Conservation (phyloP, 2,797 vertebrate species). For the Pantherophis alleghaniensis region DNA sequence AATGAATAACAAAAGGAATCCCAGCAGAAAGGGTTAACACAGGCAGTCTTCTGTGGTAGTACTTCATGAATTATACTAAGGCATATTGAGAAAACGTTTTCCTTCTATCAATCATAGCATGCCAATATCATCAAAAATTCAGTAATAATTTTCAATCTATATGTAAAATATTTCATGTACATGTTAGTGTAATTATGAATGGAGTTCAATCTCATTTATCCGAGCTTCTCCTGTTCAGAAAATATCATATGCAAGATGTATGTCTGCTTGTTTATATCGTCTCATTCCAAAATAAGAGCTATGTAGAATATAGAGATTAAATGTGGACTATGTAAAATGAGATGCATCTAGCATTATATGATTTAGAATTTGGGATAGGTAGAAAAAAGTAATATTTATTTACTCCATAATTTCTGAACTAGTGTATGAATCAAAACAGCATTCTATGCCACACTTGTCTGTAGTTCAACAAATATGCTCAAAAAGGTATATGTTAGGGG, state of each 20-base stretch:
- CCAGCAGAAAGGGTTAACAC: conserved; percentile 29
- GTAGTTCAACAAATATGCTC: neutral
- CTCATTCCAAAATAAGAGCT: neutral
- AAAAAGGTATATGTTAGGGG: neutral
- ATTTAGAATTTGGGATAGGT: neutral
- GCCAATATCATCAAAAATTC: neutral
- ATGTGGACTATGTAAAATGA: neutral
- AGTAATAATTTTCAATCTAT: conserved; percentile 17
- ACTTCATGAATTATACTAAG: neutral
- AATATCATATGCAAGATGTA: neutral
- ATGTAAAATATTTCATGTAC: neutral
- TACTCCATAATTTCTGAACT: neutral
- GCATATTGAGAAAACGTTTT: conserved; percentile 15
- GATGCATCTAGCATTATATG: neutral
- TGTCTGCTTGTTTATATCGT: neutral
- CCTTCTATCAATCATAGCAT: conserved; percentile 14
- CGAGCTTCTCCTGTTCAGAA: neutral
- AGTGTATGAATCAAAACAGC: neutral
- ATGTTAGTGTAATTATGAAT: conserved; percentile 3
- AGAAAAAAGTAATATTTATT: neutral
- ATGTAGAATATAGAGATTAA: neutral
- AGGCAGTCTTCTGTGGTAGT: neutral
- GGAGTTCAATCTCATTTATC: neutral
- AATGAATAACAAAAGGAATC: conserved; percentile 25
- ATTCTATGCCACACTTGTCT: neutral